These are phyloP conservation scores for Sclerodermus sp. DNA, from an alignment of 2,888 invertebrate species.

Conservation along the genomic window DNA sequence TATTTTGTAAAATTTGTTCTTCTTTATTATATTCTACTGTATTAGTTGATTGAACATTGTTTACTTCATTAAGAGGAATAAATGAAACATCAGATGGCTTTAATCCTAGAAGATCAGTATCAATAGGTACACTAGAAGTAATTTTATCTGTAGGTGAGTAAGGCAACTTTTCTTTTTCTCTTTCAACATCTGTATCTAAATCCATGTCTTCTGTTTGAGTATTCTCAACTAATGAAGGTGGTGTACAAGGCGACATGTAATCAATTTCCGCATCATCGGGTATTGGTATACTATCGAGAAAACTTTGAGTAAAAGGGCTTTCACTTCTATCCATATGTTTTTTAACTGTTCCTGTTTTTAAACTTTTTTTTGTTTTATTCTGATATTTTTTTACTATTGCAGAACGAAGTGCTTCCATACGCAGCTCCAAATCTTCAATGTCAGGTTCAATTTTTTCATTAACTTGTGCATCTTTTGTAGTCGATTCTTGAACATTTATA, in stretches of 20 bases:
- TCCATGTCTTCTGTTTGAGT: conserved; percentile 49
- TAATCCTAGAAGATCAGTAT: conserved; percentile 37
- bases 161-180: conserved; percentile 43
- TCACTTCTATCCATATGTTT: conserved; percentile 23
- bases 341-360: conserved; percentile 16
- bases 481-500: conserved; percentile 7
- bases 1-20: conserved; percentile 12
- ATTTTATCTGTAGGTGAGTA: conserved; percentile 52
- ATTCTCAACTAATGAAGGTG: conserved; percentile 18
- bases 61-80: conserved; percentile 20
- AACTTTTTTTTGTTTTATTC: conserved; percentile 54
- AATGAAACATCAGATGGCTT: conserved; percentile 41
- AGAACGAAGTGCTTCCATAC: conserved; percentile 71
- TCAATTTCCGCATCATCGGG: conserved; percentile 23
- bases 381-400: conserved; percentile 68
- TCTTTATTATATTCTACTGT: neutral
- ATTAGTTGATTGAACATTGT: conserved; percentile 9
- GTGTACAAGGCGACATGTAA: conserved; percentile 23
- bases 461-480: neutral
- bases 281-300: conserved; percentile 39
- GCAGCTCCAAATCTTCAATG: conserved; percentile 65
- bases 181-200: conserved; percentile 49
- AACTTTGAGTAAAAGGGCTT: conserved; percentile 47
- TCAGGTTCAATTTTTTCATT: conserved; percentile 52
- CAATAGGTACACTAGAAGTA: conserved; percentile 28